These are phyloP conservation scores for Heliconius himera DNA, from an alignment of 1,140 invertebrate genomes.

Conservation along the genomic window DNA sequence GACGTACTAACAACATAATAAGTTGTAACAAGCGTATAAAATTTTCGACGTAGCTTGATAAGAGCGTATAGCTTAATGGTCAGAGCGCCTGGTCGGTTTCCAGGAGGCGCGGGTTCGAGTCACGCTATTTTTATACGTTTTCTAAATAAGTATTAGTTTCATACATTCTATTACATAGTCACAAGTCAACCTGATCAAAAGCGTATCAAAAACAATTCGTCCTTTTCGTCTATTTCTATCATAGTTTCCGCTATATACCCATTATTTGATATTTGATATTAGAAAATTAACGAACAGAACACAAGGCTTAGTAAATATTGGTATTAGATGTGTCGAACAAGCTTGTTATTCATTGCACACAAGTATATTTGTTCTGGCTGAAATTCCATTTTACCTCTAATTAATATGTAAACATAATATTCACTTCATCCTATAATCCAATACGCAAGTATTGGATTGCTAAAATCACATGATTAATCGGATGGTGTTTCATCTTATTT, in stretches of 20 bases:
- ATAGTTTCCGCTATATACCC: not conserved
- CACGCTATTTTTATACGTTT: no score
- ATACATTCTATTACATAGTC: no score
- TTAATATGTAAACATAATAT: constrained; percentile 13
- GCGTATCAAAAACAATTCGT: no score
- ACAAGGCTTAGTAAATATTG: constrained; percentile 11
- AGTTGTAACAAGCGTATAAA: no score
- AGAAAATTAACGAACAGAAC: constrained; percentile 14
- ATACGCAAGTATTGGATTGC: no score
- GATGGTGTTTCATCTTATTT: not conserved
- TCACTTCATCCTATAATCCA: constrained; percentile 6
- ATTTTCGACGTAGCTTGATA: no score
- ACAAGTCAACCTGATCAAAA: no score
- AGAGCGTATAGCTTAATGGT: no score
- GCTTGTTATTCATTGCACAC: constrained; percentile 8
- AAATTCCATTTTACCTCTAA: constrained; percentile 9
- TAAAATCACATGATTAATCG: not conserved
- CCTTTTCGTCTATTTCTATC: not conserved
- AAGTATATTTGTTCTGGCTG: constrained; percentile 9
- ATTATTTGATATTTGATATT: not conserved
- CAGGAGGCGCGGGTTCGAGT: no score
- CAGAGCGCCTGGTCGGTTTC: no score
- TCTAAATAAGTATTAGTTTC: no score
- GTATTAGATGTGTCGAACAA: constrained; percentile 1
- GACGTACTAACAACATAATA: no score